Base-by-base conservation (phyloP, 2,113 vertebrate genomes). In the Rhadina sibilatrix region DNA sequence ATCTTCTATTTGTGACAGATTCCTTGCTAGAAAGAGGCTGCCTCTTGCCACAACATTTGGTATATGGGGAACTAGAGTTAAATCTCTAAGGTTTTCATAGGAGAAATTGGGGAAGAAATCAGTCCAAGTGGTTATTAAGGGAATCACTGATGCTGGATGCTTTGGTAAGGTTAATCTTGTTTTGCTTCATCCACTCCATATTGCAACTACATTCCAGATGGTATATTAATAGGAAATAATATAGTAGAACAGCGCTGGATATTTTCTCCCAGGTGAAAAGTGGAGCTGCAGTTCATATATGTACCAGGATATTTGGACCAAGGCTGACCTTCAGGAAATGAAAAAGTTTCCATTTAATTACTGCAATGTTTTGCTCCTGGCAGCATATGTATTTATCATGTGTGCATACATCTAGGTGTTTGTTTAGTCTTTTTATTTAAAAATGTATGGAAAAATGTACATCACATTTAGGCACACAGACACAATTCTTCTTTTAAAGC, bases 281-380 rank as follows among this genome's bases (percentile, higher is more conserved):
- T 40, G 12, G 23, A 68, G 65, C 6, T 40, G 50, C 12, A 52
- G 11, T 59, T 63, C 2, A 0, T 71, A 12, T 27, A 53, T n/a
- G 5, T 82, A 33, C 35, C 37, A 84, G 27, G 14, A 6, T 86
- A 64, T 83, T 72, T 77, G 64, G 60, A 65, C 42, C 56, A 87
- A 80, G 46, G 20, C 21, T 8, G 31, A 20, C 23, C 49, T 89
- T 94, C 54, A 71, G 63, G 84, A 94, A 95, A 94, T 92, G 10
- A 87, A 80, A 72, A 78, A 12, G 31, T 74, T 90, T 79, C 69
- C 7, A 40, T 65, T 89, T 68, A 57, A 65, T 57, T 88, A 40
- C 3, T 11, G 10, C 6, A n/a, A 4, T 27, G 20, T 88, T 78
- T 87, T 94, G 2, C 49, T 77, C 28, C 15, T 76, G 57, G 20